Evolutionary conservation across 2,797 vertebrate genomes (phyloP), one percentile per base, ranked within the genome.

Genomic region (Labeo calbasu): DNA sequence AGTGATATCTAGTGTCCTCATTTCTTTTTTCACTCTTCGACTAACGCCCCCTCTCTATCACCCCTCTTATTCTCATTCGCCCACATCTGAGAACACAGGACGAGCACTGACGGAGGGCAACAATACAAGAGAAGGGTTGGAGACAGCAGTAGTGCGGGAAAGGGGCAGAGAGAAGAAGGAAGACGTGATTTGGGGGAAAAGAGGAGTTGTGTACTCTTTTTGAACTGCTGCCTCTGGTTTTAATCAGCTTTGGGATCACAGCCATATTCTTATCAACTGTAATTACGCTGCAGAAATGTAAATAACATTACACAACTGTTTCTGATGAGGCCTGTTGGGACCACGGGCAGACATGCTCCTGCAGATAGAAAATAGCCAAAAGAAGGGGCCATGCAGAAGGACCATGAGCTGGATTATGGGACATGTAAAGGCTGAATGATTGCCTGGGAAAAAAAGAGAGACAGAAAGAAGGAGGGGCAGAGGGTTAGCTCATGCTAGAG

Each of bases 181-280:
- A 84, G 82, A 79, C 40, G 14, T 48, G 71, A 87, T 86, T 61
- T 73, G 32, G 65, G 65, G 25, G 55, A 55, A 11, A 14, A 25
- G 53, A 48, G 79, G 57, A 25, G 13, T n/a, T 8, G 36, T 83
- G 82, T 71, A 87, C 86, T 87, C 5, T 55, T 84, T 69, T 59
- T 86, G 84, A 89, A 87, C 86, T 81, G 65, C 70, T 82, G 72
- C n/a, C 79, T 83, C 70, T 87, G 21, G 92, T 77, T 61, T 94
- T 94, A 94, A 94, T 95, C 94, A 94, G 91, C 93, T 92, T 92
- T 91, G 92, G 93, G 93, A 96, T 93, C 93, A 85, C 61, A 93
- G 94, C 94, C 94, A 94, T 92, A 91, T 93, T 93, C 93, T 95
- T 95, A 95, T 93, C 89, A 9, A 89, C 91, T 91, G 63, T 94